Conservation (phyloP, 1,140 invertebrate species). For the Pinna nobilis region DNA sequence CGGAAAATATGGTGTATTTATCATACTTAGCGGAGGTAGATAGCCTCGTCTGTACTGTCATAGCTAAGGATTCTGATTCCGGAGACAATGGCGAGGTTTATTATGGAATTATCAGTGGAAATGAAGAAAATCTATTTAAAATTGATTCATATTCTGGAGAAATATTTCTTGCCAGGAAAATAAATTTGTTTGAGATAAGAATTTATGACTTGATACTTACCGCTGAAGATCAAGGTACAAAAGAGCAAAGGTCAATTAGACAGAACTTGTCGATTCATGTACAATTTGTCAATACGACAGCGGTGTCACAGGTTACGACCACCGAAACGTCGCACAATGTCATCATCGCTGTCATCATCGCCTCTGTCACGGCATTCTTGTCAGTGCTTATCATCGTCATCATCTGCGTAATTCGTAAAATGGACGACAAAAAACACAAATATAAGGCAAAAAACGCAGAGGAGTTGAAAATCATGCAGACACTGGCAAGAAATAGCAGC, state of each 20-base stretch:
- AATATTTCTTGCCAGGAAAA: constrained; percentile 49
- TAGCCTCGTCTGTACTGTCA: constrained; percentile 48
- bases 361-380: constrained; percentile 61
- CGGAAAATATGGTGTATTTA: constrained; percentile 57
- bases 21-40: constrained; percentile 42
- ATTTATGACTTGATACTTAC: constrained; percentile 51
- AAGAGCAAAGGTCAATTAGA: constrained; percentile 23
- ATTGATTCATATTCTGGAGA: constrained; percentile 55
- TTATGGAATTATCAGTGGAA: constrained; percentile 48
- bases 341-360: constrained; percentile 63
- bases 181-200: constrained; percentile 49
- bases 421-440: constrained; percentile 57
- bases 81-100: constrained; percentile 42
- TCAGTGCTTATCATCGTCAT: constrained; percentile 62
- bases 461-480: constrained; percentile 59
- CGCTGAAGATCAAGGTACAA: constrained; percentile 57
- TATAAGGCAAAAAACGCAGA: constrained; percentile 53
- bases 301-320: constrained; percentile 1
- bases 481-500: constrained; percentile 43
- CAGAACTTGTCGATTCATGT: constrained; percentile 22
- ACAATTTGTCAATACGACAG: constrained; percentile 36
- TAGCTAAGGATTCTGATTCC: constrained; percentile 58
- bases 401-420: constrained; percentile 64
- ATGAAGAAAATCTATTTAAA: constrained; percentile 55
- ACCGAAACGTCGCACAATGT: constrained; percentile 55